Percentiles rank a stretch among this genome's conserved stretches.
Evolutionary conservation across 2,888 invertebrate species (phyloP).

Genomic region (Sinodicranocentrus sp.): DNA sequence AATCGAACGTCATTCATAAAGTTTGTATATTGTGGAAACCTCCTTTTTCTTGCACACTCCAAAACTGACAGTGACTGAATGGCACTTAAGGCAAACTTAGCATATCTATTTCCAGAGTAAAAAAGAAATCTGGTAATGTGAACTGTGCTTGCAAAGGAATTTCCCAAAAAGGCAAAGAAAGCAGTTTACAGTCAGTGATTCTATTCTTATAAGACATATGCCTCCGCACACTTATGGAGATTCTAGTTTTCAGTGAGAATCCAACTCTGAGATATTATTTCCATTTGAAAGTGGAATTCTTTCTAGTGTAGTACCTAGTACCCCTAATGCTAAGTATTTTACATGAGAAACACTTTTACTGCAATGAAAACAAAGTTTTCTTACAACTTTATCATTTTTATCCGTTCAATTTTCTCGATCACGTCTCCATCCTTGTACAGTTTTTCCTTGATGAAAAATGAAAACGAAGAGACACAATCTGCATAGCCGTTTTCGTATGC

Average conservation of each 20-base stretch:
- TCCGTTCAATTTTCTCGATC: not conserved
- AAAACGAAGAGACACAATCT: too few species aligned
- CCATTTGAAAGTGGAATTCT: too few species aligned
- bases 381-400: not conserved
- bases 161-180: not conserved
- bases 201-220: not conserved
- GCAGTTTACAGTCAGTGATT: not conserved
- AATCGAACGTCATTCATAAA: slow-evolving; percentile 38
- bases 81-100: slow-evolving; percentile 64
- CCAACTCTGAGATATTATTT: too few species aligned
- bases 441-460: not conserved
- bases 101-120: slow-evolving; percentile 50
- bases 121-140: slow-evolving; percentile 20
- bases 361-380: not conserved
- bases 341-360: not conserved
- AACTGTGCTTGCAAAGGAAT: too few species aligned
- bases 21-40: slow-evolving; percentile 23
- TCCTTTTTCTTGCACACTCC: slow-evolving; percentile 58
- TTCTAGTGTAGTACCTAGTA: too few species aligned
- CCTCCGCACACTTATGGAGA: not conserved
- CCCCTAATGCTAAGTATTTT: too few species aligned
- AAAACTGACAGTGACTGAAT: slow-evolving; percentile 68
- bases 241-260: too few species aligned
- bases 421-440: too few species aligned
- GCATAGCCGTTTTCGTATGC: too few species aligned